These are phyloP conservation scores for Drosophila bifasciata DNA, from an alignment of 1,140 invertebrate species.

Conservation along the genomic window DNA sequence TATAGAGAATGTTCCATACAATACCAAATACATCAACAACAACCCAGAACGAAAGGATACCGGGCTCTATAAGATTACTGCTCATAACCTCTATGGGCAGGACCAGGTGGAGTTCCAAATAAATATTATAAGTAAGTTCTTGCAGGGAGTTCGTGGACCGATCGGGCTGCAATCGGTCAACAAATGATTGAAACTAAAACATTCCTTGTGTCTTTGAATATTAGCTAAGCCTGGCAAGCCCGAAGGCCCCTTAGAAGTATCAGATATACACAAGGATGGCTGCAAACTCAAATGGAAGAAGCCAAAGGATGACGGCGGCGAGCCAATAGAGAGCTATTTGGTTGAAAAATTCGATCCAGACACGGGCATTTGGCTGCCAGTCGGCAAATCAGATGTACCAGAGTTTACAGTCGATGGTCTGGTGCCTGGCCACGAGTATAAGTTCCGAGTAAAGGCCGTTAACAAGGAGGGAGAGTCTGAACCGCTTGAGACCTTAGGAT, in stretches of 20 bases:
- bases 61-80: constrained; percentile 93
- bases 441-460: constrained; percentile 98
- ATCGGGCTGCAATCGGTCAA: constrained; percentile 9
- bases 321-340: constrained; percentile 96
- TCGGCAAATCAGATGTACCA: constrained; percentile 91
- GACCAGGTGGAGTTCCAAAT: constrained; percentile 96
- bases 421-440: constrained; percentile 97
- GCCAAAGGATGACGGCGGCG: constrained; percentile 98
- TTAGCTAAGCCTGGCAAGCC: constrained; percentile 95
- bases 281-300: constrained; percentile 98
- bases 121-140: constrained; percentile 91
- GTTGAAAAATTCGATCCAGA: constrained; percentile 98
- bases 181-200: constrained; percentile 3
- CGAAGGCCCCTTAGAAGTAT: constrained; percentile 97
- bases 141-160: neutral
- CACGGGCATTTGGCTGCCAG: constrained; percentile 94
- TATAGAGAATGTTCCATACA: constrained; percentile 94
- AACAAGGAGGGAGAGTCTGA: constrained; percentile 99
- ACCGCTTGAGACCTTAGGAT: constrained; percentile 95
- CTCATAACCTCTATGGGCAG: constrained; percentile 93
- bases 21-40: constrained; percentile 93
- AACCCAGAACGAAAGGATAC: constrained; percentile 93
- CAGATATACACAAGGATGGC: constrained; percentile 96
- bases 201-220: constrained; percentile 9
- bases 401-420: constrained; percentile 95